Conservation (phyloP, 2,888 invertebrate species). For the Mactromeris polynyma region DNA sequence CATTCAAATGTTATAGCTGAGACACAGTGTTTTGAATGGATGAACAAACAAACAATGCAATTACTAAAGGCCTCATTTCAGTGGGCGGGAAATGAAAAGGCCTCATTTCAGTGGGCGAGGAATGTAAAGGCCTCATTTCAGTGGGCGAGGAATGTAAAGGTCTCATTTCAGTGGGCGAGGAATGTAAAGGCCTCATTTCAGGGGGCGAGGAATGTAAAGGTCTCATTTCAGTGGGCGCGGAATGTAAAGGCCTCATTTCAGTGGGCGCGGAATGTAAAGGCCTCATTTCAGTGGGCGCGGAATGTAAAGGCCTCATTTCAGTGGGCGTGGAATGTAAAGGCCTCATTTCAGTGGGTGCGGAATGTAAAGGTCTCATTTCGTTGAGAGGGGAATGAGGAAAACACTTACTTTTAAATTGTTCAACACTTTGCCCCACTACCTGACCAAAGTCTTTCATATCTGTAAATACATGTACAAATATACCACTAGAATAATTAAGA, state of each 20-base stretch:
- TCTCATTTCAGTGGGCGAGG: not conserved
- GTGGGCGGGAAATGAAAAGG: too few species aligned
- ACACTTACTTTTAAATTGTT: conserved; percentile 34
- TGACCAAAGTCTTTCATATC: conserved; percentile 27
- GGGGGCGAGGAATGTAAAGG: not conserved
- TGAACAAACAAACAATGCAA: too few species aligned
- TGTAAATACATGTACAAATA: conserved; percentile 23
- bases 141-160: not conserved
- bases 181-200: not conserved
- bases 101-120: not conserved
- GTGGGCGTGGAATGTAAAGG: not conserved
- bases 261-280: not conserved
- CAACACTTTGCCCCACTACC: conserved; percentile 12
- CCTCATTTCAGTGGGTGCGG: too few species aligned
- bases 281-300: not conserved
- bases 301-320: not conserved
- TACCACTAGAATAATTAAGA: too few species aligned
- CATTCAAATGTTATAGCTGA: too few species aligned
- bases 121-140: not conserved
- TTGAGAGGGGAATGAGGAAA: not conserved
- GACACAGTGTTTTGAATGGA: too few species aligned
- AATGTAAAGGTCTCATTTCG: not conserved
- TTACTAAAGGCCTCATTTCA: too few species aligned
- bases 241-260: not conserved
- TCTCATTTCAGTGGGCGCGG: not conserved